These are phyloP conservation scores for Charadrius vociferus DNA, from an alignment of 2,113 vertebrate genomes.

Conservation along the genomic window DNA sequence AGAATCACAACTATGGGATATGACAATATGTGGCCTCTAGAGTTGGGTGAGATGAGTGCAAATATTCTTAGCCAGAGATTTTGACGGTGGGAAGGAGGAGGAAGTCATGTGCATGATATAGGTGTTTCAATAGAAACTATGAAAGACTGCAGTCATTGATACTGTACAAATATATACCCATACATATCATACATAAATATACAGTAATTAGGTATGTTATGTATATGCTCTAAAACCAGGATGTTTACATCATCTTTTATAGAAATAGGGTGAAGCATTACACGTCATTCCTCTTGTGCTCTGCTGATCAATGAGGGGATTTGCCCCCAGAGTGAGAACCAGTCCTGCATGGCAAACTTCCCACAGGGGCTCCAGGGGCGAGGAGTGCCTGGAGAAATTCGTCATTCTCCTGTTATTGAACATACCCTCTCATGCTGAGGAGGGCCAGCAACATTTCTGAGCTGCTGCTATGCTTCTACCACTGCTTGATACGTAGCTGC, in stretches of 20 bases:
- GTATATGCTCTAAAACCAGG: background rate
- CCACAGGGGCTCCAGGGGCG: background rate
- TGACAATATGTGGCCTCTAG: background rate
- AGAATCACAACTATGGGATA: background rate
- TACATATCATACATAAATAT: background rate
- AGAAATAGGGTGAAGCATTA: background rate
- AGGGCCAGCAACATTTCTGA: background rate
- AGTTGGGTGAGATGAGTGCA: background rate
- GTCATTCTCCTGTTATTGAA: background rate
- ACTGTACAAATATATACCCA: background rate
- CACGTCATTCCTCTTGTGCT: background rate
- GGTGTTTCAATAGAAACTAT: background rate
- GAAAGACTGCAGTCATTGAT: background rate
- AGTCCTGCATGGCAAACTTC: background rate
- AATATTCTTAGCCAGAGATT: background rate
- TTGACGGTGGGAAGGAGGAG: background rate
- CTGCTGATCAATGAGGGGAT: background rate
- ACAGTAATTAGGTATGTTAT: background rate
- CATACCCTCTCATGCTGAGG: background rate
- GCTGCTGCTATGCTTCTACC: background rate
- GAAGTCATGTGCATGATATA: rapidly evolving
- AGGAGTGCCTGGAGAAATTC: background rate
- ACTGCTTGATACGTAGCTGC: background rate
- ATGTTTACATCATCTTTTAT: background rate
- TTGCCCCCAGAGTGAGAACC: background rate